A percentile compares a stretch with the other conserved stretches of the same genome.
Evolutionary conservation across 2,888 invertebrate species (phyloP).

Genomic region (Ceriagrion tenellum): DNA sequence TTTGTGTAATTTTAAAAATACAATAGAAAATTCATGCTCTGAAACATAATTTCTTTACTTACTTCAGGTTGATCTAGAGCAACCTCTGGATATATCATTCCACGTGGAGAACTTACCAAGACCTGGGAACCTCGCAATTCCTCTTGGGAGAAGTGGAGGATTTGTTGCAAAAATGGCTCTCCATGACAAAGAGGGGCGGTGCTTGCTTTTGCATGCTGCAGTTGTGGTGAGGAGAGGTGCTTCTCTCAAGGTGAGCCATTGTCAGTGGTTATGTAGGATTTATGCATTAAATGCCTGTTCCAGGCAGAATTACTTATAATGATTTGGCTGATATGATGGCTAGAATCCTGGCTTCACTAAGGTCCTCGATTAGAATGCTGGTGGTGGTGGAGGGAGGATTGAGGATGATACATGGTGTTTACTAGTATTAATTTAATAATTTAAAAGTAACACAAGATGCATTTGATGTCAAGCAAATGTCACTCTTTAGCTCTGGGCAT

Average conservation of each 20-base stretch:
- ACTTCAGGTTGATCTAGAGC: slow-evolving; percentile 85
- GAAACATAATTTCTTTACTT: slow-evolving; percentile 67
- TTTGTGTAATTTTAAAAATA: not conserved
- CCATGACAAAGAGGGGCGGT: slow-evolving; percentile 86
- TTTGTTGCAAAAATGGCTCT: slow-evolving; percentile 76
- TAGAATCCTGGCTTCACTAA: no score
- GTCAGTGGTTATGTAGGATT: not conserved
- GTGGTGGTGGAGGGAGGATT: no score
- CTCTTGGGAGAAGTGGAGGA: slow-evolving; percentile 75
- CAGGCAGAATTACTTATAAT: no score
- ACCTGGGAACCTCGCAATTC: slow-evolving; percentile 82
- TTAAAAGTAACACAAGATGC: no score
- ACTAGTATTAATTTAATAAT: no score
- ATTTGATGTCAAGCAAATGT: not conserved
- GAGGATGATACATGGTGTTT: no score
- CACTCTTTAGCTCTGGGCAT: not conserved
- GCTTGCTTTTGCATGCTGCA: slow-evolving; percentile 87
- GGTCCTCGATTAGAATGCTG: no score
- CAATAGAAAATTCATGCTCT: not conserved
- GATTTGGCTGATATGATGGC: no score
- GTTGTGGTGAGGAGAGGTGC: slow-evolving; percentile 82
- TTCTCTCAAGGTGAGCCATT: slow-evolving; percentile 81
- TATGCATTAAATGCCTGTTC: not conserved
- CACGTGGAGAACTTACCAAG: slow-evolving; percentile 91
- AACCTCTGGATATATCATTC: slow-evolving; percentile 86